Base-by-base conservation (phyloP, 2,888 invertebrate species). In the Synergus japonicus region DNA sequence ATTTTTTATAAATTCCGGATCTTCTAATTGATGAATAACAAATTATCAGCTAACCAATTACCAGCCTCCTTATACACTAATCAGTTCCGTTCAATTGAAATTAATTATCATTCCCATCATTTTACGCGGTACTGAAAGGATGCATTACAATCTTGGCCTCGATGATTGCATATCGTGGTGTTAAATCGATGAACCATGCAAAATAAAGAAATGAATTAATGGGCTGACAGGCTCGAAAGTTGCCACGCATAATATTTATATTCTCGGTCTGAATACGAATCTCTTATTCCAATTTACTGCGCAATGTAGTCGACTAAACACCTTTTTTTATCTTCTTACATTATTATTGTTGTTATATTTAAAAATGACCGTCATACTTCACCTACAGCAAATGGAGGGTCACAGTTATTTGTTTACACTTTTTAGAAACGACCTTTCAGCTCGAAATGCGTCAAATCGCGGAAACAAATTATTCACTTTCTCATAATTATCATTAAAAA, bases 201-300 rank as follows among this genome's bases (percentile, higher is more conserved):
- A 43, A 9, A 43, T 9, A 43, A 7, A 43, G 9, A 9, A 43
- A 43, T 43, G 43, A 43, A 43, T 43, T 43, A 43, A 43, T 43
- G 7, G 43, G 43, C 43, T 7, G 58, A 13, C n/a, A n/a, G 2
- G 8, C 58, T 58, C 18, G n/a, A 58, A 58, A 58, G 58, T 58
- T 18, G n/a, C 58, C 22, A 58, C n/a, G n/a, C 58, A 58, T 18
- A 58, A 43, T 41, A 13, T 65, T 41, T 8, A 41, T 41, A n/a
- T 65, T 65, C 41, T 65, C 65, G 65, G 65, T n/a, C 41, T 65
- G n/a, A 63, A 63, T 63, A 63, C 63, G 63, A 63, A 10, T 63
- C 41, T 65, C n/a, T 41, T 41, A 65, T 65, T 65, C n/a, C 41
- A 29, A 67, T 18, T 18, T 67, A 18, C 22, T 44, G 66, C 66